These are phyloP conservation scores for Hydrotaea cyrtoneurina DNA, from an alignment of 2,888 invertebrate genomes.

Conservation along the genomic window DNA sequence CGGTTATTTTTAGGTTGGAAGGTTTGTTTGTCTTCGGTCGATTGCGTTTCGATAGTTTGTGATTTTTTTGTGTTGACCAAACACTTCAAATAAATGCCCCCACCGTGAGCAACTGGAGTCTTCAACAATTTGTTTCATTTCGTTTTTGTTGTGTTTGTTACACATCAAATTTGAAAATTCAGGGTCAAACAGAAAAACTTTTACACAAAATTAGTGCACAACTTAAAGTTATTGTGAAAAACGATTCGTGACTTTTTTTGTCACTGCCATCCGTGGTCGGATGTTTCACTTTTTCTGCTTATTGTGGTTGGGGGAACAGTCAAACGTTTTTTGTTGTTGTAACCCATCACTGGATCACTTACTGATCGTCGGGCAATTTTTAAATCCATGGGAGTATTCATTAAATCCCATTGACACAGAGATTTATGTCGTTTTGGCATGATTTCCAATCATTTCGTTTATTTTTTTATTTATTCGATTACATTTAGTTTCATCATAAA, in stretches of 20 bases:
- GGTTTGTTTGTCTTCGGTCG: conserved; percentile 5
- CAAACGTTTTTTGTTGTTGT: neutral
- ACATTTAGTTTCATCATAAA: conserved; percentile 12
- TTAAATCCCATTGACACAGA: conserved; percentile 28
- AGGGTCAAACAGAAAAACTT: conserved; percentile 4
- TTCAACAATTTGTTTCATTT: conserved; percentile 2
- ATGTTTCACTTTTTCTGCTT: neutral
- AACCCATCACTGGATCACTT: neutral
- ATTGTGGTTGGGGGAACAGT: neutral
- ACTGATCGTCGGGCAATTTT: neutral
- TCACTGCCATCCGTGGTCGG: neutral
- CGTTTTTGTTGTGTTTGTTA: neutral
- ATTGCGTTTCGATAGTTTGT: neutral
- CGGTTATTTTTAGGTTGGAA: neutral
- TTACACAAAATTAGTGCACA: conserved; percentile 1
- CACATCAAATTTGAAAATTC: conserved; percentile 13
- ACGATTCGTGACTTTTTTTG: conserved; percentile 30
- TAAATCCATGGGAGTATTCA: neutral
- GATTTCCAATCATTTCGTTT: conserved; percentile 10
- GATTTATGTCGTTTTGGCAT: conserved; percentile 30
- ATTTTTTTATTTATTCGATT: neutral
- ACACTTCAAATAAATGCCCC: neutral
- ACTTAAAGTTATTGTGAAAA: conserved; percentile 21
- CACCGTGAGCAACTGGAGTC: neutral
- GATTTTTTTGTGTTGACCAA: neutral